These are phyloP conservation scores for Melinaea menophilus DNA, from an alignment of 2,888 invertebrate species.

Conservation along the genomic window DNA sequence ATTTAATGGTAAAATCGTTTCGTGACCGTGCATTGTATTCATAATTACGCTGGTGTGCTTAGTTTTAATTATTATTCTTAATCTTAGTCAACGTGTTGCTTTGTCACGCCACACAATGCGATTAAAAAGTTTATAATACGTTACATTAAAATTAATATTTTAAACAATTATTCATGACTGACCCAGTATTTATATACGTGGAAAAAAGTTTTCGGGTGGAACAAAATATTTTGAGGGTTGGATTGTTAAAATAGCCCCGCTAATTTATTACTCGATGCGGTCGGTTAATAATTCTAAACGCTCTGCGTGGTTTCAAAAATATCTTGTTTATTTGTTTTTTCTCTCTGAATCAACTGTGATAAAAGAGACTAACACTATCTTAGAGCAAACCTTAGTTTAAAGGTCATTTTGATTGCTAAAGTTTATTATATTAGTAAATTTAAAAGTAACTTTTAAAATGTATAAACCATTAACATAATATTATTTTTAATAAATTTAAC, in stretches of 20 bases:
- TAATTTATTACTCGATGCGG: conserved; percentile 1
- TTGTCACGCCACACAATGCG: conserved; percentile 24
- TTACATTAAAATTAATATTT: conserved; percentile 7
- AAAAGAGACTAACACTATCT: conserved; percentile 15
- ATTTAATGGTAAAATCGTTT: conserved; percentile 14
- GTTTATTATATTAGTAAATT: conserved; percentile 25
- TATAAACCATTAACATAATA: too few relatives aligned
- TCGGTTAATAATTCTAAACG: conserved; percentile 2
- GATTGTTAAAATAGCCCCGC: background rate
- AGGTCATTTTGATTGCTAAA: background rate
- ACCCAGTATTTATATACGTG: background rate
- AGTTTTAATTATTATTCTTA: conserved; percentile 22
- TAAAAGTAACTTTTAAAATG: too few relatives aligned
- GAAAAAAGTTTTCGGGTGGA: background rate
- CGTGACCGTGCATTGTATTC: conserved; percentile 23
- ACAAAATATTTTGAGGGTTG: background rate
- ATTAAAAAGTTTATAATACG: conserved; percentile 13
- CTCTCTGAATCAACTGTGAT: conserved; percentile 17
- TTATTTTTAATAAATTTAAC: too few relatives aligned
- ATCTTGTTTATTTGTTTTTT: conserved; percentile 1
- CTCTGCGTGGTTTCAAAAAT: conserved; percentile 5
- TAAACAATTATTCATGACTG: background rate
- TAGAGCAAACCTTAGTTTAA: too few relatives aligned
- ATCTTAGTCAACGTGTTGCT: conserved; percentile 22
- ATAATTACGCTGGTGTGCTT: conserved; percentile 17